A percentile compares a stretch with the other conserved stretches of the same genome.
These are phyloP conservation scores for Riptortus pedestris DNA, from an alignment of 1,140 invertebrate genomes.

Conservation along the genomic window DNA sequence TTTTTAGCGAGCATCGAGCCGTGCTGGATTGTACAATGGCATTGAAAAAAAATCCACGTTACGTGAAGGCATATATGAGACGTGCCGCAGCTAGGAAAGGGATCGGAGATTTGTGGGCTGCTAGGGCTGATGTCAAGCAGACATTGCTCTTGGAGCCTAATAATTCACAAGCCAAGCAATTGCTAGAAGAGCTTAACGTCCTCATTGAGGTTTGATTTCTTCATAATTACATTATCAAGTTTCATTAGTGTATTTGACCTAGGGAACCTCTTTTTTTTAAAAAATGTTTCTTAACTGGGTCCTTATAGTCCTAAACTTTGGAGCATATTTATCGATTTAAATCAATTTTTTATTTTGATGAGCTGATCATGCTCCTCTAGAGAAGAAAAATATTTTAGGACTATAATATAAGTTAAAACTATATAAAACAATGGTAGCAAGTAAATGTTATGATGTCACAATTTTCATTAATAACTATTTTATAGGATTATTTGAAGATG, in stretches of 20 bases:
- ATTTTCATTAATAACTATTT: no score
- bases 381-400: no score
- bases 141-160: constrained; percentile 59
- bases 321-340: neutral
- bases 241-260: neutral
- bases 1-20: constrained; percentile 55
- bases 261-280: neutral
- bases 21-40: constrained; percentile 65
- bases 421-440: no score
- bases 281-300: neutral
- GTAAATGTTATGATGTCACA: no score
- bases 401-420: no score
- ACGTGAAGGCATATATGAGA: constrained; percentile 70
- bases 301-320: neutral
- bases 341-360: neutral
- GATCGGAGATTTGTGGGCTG: constrained; percentile 49
- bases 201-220: constrained; percentile 11
- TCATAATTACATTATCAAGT: neutral
- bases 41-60: constrained; percentile 56
- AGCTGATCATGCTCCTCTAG: no score
- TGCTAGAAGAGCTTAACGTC: constrained; percentile 30
- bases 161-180: constrained; percentile 40
- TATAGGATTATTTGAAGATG: no score
- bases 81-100: constrained; percentile 56
- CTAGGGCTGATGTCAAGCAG: constrained; percentile 53